Conservation (phyloP, 1,140 invertebrate genomes). For the Hyles vespertilio region DNA sequence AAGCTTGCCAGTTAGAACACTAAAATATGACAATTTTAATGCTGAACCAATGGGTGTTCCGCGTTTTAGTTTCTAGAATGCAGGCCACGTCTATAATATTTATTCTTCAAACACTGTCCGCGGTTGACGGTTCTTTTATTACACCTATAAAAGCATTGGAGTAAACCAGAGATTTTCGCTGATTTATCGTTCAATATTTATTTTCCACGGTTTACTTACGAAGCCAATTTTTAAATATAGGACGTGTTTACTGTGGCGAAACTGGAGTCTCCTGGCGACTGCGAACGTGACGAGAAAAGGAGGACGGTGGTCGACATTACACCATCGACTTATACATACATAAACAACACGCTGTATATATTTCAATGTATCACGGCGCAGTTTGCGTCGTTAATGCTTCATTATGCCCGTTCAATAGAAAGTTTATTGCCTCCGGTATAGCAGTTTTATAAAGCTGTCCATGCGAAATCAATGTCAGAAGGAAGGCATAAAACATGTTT, state of each 20-base stretch:
- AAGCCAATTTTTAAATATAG: slow-evolving; percentile 46
- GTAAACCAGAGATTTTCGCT: slow-evolving; percentile 58
- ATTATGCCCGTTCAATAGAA: slow-evolving; percentile 44
- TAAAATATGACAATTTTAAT: slow-evolving; percentile 47
- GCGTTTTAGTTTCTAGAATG: slow-evolving; percentile 43
- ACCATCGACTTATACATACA: slow-evolving; percentile 6
- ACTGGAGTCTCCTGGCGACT: slow-evolving; percentile 19
- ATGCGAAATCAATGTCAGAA: slow-evolving; percentile 29
- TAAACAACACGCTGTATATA: slow-evolving; percentile 14
- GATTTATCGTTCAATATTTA: slow-evolving; percentile 69
- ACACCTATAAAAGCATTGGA: slow-evolving; percentile 62
- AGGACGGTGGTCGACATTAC: too few relatives aligned
- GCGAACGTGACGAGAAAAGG: too few relatives aligned
- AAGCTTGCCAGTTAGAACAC: slow-evolving; percentile 23
- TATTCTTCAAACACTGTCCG: slow-evolving; percentile 55
- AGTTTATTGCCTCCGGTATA: slow-evolving; percentile 55
- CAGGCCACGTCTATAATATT: slow-evolving; percentile 54
- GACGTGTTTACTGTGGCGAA: slow-evolving; percentile 39
- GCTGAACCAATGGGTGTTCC: slow-evolving; percentile 32
- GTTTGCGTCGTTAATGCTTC: slow-evolving; percentile 42
- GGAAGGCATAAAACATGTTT: slow-evolving; percentile 28
- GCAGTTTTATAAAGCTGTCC: slow-evolving; percentile 23
- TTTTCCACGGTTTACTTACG: slow-evolving; percentile 66
- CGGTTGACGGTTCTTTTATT: slow-evolving; percentile 71
- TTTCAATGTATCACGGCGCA: slow-evolving; percentile 17